These are phyloP conservation scores for Acanthiza pusilla DNA, from an alignment of 2,797 vertebrate species.

Conservation along the genomic window DNA sequence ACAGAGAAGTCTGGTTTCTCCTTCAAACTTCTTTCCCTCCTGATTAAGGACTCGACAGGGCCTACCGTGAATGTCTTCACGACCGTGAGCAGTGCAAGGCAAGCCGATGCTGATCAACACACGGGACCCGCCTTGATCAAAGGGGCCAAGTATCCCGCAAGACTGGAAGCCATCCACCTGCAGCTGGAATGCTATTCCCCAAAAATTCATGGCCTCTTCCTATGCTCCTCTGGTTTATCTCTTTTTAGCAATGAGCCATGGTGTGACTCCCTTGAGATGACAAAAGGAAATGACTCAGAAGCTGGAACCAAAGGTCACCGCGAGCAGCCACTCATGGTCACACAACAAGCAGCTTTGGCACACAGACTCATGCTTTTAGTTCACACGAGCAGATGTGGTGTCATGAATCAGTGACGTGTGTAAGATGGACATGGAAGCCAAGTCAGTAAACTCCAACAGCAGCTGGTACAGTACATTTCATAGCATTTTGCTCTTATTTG, in stretches of 20 bases:
- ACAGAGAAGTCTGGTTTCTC: slow-evolving; percentile 45
- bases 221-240: slow-evolving; percentile 70
- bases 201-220: slow-evolving; percentile 78
- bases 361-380: slow-evolving; percentile 88
- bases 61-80: slow-evolving; percentile 47
- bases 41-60: slow-evolving; percentile 30
- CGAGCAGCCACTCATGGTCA: slow-evolving; percentile 71
- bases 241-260: slow-evolving; percentile 97
- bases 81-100: slow-evolving; percentile 62
- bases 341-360: slow-evolving; percentile 78
- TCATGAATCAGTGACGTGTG: slow-evolving; percentile 62
- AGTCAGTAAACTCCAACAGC: slow-evolving; percentile 69
- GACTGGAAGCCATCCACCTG: slow-evolving; percentile 74
- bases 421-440: slow-evolving; percentile 74
- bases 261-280: slow-evolving; percentile 95
- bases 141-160: slow-evolving; percentile 49
- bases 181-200: slow-evolving; percentile 73
- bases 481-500: slow-evolving; percentile 74
- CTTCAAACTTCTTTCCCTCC: slow-evolving; percentile 65
- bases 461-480: slow-evolving; percentile 73
- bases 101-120: slow-evolving; percentile 52
- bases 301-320: slow-evolving; percentile 38
- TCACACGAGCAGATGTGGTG: slow-evolving; percentile 69
- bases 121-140: slow-evolving; percentile 34
- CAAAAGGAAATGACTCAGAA: slow-evolving; percentile 77